A percentile compares a stretch with the other conserved stretches of the same genome.
Evolutionary conservation across 2,797 vertebrate genomes (phyloP).

Genomic region (Carcharodon carcharias): DNA sequence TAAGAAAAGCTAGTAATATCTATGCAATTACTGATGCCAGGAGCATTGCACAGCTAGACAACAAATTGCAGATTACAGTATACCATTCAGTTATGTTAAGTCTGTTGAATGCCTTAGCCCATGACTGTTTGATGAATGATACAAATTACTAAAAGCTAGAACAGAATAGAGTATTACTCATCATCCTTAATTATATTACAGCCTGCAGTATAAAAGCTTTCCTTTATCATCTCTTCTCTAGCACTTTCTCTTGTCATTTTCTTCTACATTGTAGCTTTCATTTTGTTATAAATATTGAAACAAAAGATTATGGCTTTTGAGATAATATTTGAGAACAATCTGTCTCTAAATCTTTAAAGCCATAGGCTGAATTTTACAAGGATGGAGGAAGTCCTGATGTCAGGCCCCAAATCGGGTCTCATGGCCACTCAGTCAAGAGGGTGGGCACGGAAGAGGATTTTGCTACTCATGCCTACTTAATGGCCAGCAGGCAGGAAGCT

Average conservation of each 20-base stretch:
- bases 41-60: not conserved
- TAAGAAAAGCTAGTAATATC: not conserved
- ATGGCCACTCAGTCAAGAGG: no score
- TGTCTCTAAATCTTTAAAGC: not conserved
- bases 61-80: not conserved
- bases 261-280: not conserved
- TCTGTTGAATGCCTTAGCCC: not conserved
- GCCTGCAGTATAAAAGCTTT: not conserved
- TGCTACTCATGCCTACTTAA: no score
- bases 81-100: not conserved
- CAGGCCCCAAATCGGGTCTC: no score
- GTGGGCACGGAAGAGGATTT: no score
- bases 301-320: not conserved
- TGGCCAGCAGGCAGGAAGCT: no score
- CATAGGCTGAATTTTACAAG: not conserved
- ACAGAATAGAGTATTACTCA: not conserved
- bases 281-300: not conserved
- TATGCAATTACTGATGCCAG: not conserved
- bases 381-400: no score
- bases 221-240: not conserved
- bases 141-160: not conserved
- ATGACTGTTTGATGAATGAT: conserved; percentile 1
- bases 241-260: not conserved
- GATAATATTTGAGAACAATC: no score
- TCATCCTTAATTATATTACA: not conserved